Evolutionary conservation across 2,888 invertebrate genomes (phyloP).

Genomic region (Imbricaverruca yamaguchii): DNA sequence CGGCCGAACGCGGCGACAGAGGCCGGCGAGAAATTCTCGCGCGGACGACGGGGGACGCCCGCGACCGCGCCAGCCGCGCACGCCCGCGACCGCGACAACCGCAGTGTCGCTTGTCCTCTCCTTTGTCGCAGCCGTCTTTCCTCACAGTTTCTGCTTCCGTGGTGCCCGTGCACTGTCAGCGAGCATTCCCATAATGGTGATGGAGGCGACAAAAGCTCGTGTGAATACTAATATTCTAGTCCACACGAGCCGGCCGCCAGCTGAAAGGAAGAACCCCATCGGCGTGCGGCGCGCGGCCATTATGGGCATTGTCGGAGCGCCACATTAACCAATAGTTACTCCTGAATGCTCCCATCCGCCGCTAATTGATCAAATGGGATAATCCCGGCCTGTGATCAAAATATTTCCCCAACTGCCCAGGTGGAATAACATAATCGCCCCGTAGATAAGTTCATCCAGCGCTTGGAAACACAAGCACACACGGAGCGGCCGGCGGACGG

Average conservation of each 20-base stretch:
- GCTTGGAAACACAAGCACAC: slow-evolving; percentile 20
- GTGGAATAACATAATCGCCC: slow-evolving; percentile 15
- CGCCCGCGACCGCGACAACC: background rate
- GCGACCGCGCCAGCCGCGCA: background rate
- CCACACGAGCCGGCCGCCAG: background rate
- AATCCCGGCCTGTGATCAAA: slow-evolving; percentile 21
- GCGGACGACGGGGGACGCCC: no score
- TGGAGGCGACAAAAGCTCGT: slow-evolving; percentile 13
- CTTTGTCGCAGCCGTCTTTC: background rate
- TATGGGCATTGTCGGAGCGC: slow-evolving; percentile 5
- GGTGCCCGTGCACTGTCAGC: background rate
- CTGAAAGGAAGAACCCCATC: slow-evolving; percentile 18
- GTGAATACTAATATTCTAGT: background rate
- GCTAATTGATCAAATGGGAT: slow-evolving; percentile 22
- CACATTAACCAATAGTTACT: slow-evolving; percentile 18
- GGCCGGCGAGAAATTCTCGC: no score
- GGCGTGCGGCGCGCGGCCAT: background rate
- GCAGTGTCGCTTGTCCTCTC: background rate
- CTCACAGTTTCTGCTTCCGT: slow-evolving; percentile 8
- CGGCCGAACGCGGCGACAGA: no score
- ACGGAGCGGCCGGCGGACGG: background rate
- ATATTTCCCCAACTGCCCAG: slow-evolving; percentile 21
- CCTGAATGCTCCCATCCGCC: background rate
- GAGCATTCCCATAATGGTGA: slow-evolving; percentile 8
- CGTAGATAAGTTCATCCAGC: slow-evolving; percentile 12